A percentile compares a stretch with the other conserved stretches of the same genome.
phyloP scores from a whole-genome alignment of 1,140 invertebrate genomes.

The Doryteuthis pealeii region DNA sequence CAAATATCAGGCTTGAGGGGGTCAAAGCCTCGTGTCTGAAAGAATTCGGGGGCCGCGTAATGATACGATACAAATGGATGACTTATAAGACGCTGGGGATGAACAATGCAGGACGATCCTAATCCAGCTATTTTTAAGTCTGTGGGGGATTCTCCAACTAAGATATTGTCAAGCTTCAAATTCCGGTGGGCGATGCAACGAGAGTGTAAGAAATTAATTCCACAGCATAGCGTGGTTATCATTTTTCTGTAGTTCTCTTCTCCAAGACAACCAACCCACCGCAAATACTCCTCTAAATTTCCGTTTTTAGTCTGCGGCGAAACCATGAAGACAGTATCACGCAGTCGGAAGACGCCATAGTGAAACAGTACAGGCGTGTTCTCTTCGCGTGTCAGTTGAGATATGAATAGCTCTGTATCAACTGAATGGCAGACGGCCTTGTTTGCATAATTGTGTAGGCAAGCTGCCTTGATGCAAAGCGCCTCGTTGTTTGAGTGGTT shows the following conservation, averaged over 20 bases:
- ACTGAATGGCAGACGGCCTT: neutral
- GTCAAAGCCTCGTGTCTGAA: neutral
- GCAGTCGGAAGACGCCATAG: neutral
- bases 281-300: neutral
- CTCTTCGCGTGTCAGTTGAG: neutral
- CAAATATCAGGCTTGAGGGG: neutral
- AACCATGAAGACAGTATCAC: neutral
- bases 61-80: neutral
- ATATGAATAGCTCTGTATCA: neutral
- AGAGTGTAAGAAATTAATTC: neutral
- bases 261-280: neutral
- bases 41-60: neutral
- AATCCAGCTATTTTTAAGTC: neutral
- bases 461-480: neutral
- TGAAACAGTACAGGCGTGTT: neutral
- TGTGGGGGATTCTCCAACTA: neutral
- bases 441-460: neutral
- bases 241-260: neutral
- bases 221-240: neutral
- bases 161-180: neutral
- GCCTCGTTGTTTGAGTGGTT: neutral
- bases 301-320: neutral
- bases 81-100: neutral
- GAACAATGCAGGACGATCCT: neutral
- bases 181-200: neutral